Evolutionary conservation across 1,140 invertebrate genomes (phyloP).

Genomic region (Megathymus violae): DNA sequence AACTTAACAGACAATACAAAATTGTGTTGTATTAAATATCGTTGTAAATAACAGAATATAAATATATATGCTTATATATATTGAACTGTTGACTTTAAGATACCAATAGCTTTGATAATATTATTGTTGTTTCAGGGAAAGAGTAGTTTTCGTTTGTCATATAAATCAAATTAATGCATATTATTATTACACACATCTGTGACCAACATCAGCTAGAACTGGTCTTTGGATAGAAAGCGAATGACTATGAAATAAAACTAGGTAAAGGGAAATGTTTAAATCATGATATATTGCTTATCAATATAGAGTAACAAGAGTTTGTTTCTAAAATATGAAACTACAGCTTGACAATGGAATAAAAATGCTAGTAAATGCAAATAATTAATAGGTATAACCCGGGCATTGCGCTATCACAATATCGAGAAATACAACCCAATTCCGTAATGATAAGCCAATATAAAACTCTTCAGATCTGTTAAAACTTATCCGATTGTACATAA

Average conservation of each 20-base stretch:
- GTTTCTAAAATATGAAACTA: slow-evolving; percentile 73
- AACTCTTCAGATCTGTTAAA: slow-evolving; percentile 66
- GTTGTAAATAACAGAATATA: no score
- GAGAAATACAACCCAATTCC: slow-evolving; percentile 46
- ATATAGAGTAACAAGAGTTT: slow-evolving; percentile 78
- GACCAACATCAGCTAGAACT: no score
- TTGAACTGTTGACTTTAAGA: no score
- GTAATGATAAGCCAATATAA: slow-evolving; percentile 75
- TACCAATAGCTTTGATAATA: no score
- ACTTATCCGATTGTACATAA: slow-evolving; percentile 72
- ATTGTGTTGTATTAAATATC: no score
- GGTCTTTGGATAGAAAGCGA: no score
- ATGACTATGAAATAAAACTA: slow-evolving; percentile 58
- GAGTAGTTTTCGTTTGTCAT: no score
- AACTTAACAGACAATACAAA: no score
- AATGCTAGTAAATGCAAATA: slow-evolving; percentile 82
- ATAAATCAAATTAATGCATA: no score
- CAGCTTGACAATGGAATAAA: slow-evolving; percentile 63
- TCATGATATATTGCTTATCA: slow-evolving; percentile 82
- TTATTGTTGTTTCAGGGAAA: no score
- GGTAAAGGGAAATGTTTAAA: slow-evolving; percentile 58
- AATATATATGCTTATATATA: no score
- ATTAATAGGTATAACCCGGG: slow-evolving; percentile 65
- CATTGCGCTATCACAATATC: slow-evolving; percentile 77
- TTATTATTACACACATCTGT: no score